Evolutionary conservation across 2,888 invertebrate species (phyloP).

Genomic region (Eubasilissa splendida): DNA sequence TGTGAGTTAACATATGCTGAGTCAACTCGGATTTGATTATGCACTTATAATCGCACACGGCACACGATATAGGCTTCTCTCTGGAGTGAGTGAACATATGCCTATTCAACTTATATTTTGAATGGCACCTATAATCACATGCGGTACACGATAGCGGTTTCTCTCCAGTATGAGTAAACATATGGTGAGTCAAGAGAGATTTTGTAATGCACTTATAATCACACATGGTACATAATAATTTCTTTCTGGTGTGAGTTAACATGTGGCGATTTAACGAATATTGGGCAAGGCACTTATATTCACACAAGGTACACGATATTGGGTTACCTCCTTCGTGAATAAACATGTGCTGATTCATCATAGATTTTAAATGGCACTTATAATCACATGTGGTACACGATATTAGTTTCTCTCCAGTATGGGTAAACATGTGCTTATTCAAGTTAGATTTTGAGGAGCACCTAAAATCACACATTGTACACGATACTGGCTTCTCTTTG

Average conservation of each 20-base stretch:
- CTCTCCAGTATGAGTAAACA: slow-evolving; percentile 3
- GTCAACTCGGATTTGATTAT: not conserved
- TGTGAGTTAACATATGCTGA: not conserved
- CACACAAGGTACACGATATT: too few species aligned
- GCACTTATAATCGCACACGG: not conserved
- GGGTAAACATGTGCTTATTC: too few species aligned
- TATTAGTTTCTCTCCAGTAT: too few species aligned
- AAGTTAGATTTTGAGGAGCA: too few species aligned
- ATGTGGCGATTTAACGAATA: not conserved
- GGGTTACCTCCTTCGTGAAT: too few species aligned
- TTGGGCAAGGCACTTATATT: too few species aligned
- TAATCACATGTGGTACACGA: too few species aligned
- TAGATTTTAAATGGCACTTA: too few species aligned
- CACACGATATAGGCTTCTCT: not conserved
- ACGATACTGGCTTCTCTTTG: too few species aligned
- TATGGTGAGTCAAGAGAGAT: not conserved
- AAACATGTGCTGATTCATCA: too few species aligned
- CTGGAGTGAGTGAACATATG: not conserved
- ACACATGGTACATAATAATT: not conserved
- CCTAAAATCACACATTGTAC: too few species aligned
- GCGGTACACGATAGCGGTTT: not conserved
- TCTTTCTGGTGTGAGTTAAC: not conserved
- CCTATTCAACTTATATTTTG: not conserved
- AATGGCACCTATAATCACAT: not conserved
- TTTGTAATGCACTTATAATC: not conserved